A percentile compares a stretch with the other conserved stretches of the same genome.
These are phyloP conservation scores for Oceanodroma tethys DNA, from an alignment of 2,113 vertebrate genomes.

Conservation along the genomic window DNA sequence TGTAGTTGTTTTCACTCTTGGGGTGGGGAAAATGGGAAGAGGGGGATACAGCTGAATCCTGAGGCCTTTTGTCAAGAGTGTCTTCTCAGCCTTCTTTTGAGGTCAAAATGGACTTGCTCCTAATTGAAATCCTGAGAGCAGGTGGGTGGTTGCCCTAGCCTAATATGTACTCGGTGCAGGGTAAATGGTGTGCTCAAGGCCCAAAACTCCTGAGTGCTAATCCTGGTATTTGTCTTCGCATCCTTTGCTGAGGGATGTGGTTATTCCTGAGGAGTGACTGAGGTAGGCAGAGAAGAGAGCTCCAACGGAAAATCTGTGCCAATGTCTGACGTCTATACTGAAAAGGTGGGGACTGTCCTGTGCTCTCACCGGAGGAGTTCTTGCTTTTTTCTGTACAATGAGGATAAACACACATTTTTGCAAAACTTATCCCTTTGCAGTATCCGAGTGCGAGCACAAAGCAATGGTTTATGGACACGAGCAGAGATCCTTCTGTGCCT, in stretches of 20 bases:
- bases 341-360: not conserved
- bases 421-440: not conserved
- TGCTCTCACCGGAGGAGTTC: not conserved
- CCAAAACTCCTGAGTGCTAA: not conserved
- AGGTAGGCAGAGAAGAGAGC: not conserved
- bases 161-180: not conserved
- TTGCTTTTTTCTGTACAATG: not conserved
- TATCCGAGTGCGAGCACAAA: not conserved
- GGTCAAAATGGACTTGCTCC: not conserved
- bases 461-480: not conserved
- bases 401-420: not conserved
- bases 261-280: not conserved
- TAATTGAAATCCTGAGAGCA: not conserved
- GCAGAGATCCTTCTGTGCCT: not conserved
- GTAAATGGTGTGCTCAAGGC: not conserved
- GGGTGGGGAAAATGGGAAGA: not conserved
- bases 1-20: not conserved
- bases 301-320: not conserved
- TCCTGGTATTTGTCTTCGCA: not conserved
- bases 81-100: not conserved
- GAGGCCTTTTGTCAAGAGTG: not conserved
- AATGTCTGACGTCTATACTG: not conserved
- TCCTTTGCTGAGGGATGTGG: not conserved
- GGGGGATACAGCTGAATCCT: not conserved
- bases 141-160: not conserved